Conservation (phyloP, 2,888 invertebrate genomes). For the Dascillus cervinus region DNA sequence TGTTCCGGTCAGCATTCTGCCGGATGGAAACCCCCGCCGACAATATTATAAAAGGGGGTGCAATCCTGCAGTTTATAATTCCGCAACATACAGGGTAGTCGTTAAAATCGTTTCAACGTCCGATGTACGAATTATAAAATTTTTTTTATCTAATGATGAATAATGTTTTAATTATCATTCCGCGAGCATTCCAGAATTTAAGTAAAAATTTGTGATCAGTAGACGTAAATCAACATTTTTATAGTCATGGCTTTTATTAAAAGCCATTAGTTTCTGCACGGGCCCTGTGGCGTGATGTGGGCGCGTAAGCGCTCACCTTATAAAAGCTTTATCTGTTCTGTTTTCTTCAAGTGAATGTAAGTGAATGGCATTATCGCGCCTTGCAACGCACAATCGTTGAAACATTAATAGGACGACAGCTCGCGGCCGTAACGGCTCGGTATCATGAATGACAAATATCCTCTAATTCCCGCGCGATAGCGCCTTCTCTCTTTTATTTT, state of each 20-base stretch:
- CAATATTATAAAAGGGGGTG: neutral
- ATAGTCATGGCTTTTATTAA: slow-evolving; percentile 44
- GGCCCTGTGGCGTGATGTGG: slow-evolving; percentile 31
- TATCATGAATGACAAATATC: slow-evolving; percentile 30
- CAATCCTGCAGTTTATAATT: too few relatives aligned
- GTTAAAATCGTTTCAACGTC: too few relatives aligned
- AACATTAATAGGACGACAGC: slow-evolving; percentile 23
- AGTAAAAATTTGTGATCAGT: slow-evolving; percentile 41
- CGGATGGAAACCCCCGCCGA: neutral
- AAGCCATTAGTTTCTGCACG: slow-evolving; percentile 41
- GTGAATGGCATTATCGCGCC: slow-evolving; percentile 22
- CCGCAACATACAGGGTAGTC: too few relatives aligned
- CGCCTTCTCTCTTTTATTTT: slow-evolving; percentile 25
- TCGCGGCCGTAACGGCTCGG: slow-evolving; percentile 16
- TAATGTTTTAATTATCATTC: slow-evolving; percentile 41
- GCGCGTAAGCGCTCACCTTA: slow-evolving; percentile 30
- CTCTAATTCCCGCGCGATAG: slow-evolving; percentile 26
- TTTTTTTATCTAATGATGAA: slow-evolving; percentile 32
- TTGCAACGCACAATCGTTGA: slow-evolving; percentile 24
- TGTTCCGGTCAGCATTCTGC: slow-evolving; percentile 14
- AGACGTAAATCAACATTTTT: slow-evolving; percentile 45
- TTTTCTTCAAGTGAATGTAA: slow-evolving; percentile 22
- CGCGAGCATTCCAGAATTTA: slow-evolving; percentile 35
- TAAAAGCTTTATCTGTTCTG: slow-evolving; percentile 32
- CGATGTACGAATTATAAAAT: neutral